These are phyloP conservation scores for Nesoenas mayeri DNA, from an alignment of 2,113 vertebrate genomes.

Conservation along the genomic window DNA sequence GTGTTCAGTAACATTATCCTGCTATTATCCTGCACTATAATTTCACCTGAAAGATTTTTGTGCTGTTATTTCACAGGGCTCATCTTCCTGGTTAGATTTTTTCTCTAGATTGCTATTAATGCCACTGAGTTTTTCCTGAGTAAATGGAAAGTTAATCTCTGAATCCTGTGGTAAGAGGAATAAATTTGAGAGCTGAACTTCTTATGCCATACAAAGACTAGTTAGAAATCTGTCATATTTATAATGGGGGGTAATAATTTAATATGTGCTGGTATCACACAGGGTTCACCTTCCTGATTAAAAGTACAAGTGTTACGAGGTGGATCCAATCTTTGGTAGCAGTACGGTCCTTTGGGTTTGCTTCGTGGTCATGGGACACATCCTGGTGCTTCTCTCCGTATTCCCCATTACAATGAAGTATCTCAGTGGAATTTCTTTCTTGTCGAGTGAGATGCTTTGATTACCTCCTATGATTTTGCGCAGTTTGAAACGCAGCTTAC, in stretches of 20 bases:
- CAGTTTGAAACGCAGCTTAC: not conserved
- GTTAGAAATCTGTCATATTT: not conserved
- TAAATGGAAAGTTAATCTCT: not conserved
- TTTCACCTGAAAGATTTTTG: slow-evolving; percentile 28
- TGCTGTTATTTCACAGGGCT: not conserved
- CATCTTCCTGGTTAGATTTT: not conserved
- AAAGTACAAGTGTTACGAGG: accelerated
- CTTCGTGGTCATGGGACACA: accelerated
- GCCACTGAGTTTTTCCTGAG: not conserved
- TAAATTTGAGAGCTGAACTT: not conserved
- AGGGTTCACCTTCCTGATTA: not conserved
- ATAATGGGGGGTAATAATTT: not conserved
- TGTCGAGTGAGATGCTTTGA: not conserved
- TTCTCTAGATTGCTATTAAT: not conserved
- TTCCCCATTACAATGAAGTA: accelerated
- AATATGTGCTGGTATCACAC: not conserved
- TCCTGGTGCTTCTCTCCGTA: not conserved
- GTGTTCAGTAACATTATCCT: not conserved
- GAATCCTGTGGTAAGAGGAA: not conserved
- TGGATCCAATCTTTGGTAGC: not conserved
- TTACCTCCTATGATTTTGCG: not conserved
- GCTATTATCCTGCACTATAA: not conserved
- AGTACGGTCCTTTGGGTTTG: not conserved
- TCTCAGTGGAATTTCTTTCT: not conserved
- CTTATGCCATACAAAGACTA: not conserved